Base-by-base conservation (phyloP, 92 coral and sea anemone species). In the Ricordea florida region DNA sequence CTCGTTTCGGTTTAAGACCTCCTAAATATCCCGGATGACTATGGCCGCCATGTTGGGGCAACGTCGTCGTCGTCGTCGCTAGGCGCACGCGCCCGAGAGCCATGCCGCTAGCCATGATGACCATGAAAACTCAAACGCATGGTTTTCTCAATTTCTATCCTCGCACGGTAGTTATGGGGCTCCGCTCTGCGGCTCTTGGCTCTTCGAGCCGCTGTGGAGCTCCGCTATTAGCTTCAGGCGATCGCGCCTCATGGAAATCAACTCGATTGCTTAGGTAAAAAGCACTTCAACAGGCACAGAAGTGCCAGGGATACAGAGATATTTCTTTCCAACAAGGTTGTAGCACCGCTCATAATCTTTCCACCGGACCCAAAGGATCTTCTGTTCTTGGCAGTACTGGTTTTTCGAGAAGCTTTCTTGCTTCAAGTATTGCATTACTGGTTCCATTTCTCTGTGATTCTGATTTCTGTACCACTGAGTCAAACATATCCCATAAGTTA, bases 291-390 rank as follows among this genome's bases (percentile, higher is more conserved):
- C 40, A n/a, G 81, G 81, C 35, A 59, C 30, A 1, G 71, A 74
- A 0, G 81, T 61, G 35, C 35, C 69, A 13, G 68, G 80, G 13
- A 57, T 17, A 28, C 63, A 57, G 3, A 57, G 43, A 17, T 57
- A 57, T 62, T 74, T 74, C 48, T 62, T 32, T 6, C 36, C 40
- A 10, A 74, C 28, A 3, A 53, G 48, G 43, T 18, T 48, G 52
- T 61, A 60, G 62, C 49, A 28, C 51, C 13, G 17, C 21, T 42
- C 15, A 13, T 46, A 44, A 13, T 10, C 52, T 33, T n/a, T 59
- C 81, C 81, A 74, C 81, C 72, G 46, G 20, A 30, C 62, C n/a
- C 72, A 74, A 47, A 20, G 81, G 72, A 48, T 74, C 72, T 3
- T 74, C 72, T 8, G 18, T 55, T 5, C 81, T 16, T 32, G 43